Evolutionary conservation across 2,797 vertebrate genomes (phyloP), one percentile per base, ranked within the genome.

Genomic region (Craterocephalus amniculus): DNA sequence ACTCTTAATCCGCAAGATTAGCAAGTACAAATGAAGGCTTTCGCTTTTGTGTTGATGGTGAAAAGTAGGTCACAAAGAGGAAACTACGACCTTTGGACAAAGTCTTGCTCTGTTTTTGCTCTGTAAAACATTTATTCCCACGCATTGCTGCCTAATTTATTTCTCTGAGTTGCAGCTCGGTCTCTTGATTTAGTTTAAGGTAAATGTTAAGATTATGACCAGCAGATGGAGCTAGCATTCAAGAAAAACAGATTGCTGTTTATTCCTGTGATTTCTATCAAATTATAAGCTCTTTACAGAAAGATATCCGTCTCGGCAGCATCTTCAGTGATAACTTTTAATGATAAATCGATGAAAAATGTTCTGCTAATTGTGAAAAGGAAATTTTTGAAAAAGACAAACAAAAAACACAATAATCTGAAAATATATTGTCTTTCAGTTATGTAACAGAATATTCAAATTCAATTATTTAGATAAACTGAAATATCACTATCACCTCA

Each of bases 181-280:
- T 12, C 13, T 32, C 31, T 51, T 65, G n/a, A 38, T 64, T 63
- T 43, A 12, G 20, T 24, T 56, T 20, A 55, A 9, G 54, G 64
- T 70, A 20, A 63, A 6, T 9, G n/a, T 43, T 26, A n/a, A n/a
- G 2, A 13, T 18, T 34, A 9, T 10, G 16, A 61, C 89, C 90
- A 91, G 85, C 74, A 93, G 91, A 81, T 87, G 91, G 90, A 45
- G 83, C 88, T 68, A 86, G 60, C 4, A 62, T 78, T 75, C 79
- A 89, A 81, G 64, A 45, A 83, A 87, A 78, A n/a, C 5, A 60
- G 52, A 48, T 35, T 3, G 32, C 4, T 16, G 4, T 2, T 1
- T 67, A 51, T 56, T 16, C 9, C 1, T 1, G 27, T 57, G 26
- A 68, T 32, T 72, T 62, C 18, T 26, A 6, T 27, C 14, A 40